Percentiles rank a stretch among this genome's conserved stretches.
These are phyloP conservation scores for Pheosia tremula DNA, from an alignment of 2,888 invertebrate genomes.

Conservation along the genomic window DNA sequence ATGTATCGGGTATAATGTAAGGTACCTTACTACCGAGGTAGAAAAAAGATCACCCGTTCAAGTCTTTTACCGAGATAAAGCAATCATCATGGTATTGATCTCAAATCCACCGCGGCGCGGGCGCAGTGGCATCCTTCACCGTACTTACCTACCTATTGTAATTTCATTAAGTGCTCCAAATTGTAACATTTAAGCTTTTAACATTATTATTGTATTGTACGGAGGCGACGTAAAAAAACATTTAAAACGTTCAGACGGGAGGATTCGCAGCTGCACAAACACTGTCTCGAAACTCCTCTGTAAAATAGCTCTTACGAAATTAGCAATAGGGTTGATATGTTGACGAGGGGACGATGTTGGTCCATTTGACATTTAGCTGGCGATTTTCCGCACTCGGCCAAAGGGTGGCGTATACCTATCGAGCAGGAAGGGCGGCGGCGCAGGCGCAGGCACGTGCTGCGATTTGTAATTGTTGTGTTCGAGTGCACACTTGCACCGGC, in stretches of 20 bases:
- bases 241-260: slow-evolving; percentile 20
- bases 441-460: slow-evolving; percentile 11
- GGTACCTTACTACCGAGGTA: no score
- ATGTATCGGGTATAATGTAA: no score
- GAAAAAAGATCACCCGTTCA: neutral
- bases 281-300: slow-evolving; percentile 11
- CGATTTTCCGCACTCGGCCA: neutral
- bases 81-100: no score
- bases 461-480: slow-evolving; percentile 33
- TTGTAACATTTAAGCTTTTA: slow-evolving; percentile 72
- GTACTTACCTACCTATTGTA: slow-evolving; percentile 23
- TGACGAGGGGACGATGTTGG: neutral
- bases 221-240: slow-evolving; percentile 45
- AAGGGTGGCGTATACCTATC: neutral
- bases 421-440: neutral
- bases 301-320: slow-evolving; percentile 8
- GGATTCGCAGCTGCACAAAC: slow-evolving; percentile 47
- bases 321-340: slow-evolving; percentile 8
- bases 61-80: no score
- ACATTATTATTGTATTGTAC: slow-evolving; percentile 68
- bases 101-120: no score
- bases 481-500: slow-evolving; percentile 11
- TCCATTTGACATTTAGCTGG: slow-evolving; percentile 14
- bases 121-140: neutral
- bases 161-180: slow-evolving; percentile 57